Evolutionary conservation across 2,113 vertebrate species (phyloP), one percentile per base, ranked within the genome.

Genomic region (Vulpes ferrilata): DNA sequence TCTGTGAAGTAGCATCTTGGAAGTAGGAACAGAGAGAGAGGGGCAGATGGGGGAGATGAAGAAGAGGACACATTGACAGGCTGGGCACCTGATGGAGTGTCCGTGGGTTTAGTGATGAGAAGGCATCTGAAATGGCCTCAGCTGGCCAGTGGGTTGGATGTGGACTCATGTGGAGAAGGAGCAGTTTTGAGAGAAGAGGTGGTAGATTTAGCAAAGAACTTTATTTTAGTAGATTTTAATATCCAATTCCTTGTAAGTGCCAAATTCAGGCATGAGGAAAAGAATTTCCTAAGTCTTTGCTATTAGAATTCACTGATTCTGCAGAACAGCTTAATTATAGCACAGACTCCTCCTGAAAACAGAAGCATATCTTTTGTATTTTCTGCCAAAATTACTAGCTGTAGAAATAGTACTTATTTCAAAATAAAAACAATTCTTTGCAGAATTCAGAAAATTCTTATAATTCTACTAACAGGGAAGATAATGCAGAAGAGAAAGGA

Each of bases 391-490:
- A 76, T 88, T 76, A 67, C 74, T 38, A 93, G 65, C 35, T 82
- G 48, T 30, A 93, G 5, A 12, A 67, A 83, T 83, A 67, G 65
- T 65, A 88, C 38, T 73, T 81, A 17, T 96, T 88, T 83, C 4
- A 35, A 82, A 88, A 74, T 88, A 88, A 78, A 88, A 96, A 7
- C 17, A 59, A 30, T 60, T 76, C 53, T 82, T 35, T 96, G 51
- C 23, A 83, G 30, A 88, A 82, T 60, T 60, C 30, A 86, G 59
- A 96, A 96, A 86, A 32, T n/a, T 67, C 19, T 91, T 80, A 30
- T 16, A 80, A 81, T 64, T 71, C 43, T 88, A 86, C 9, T 80
- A 48, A 74, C 7, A 59, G 30, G 11, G 15, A n/a, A 65, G 22
- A 51, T 74, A 64, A 85, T 60, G 60, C 25, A 84, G 55, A 69